A percentile compares a stretch with the other conserved stretches of the same genome.
Evolutionary conservation across 1,140 invertebrate species (phyloP).

Genomic region (Antheraea pernyi): DNA sequence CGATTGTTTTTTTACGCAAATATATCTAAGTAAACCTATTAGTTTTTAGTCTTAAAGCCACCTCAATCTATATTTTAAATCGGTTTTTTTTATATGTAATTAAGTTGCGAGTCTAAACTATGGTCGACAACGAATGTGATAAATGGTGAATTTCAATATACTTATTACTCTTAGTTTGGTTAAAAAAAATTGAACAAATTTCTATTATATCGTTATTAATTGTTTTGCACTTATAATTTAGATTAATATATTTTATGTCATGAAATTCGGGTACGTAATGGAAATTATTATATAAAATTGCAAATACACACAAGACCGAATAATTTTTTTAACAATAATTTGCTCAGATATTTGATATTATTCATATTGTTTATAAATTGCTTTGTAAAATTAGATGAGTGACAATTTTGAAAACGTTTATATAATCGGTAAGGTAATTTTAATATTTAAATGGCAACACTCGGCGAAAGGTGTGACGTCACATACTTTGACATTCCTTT

Average conservation of each 20-base stretch:
- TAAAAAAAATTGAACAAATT: not conserved
- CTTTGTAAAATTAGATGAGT: too few relatives aligned
- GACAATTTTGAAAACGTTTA: too few relatives aligned
- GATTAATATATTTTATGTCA: not conserved
- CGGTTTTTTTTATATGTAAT: not conserved
- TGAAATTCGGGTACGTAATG: too few relatives aligned
- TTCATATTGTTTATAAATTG: not conserved
- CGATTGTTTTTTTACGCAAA: not conserved
- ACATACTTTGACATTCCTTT: slow-evolving; percentile 19
- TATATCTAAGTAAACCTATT: not conserved
- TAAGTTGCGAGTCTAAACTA: not conserved
- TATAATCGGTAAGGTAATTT: not conserved
- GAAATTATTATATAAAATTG: not conserved
- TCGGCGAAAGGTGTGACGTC: not conserved
- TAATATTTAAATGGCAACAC: not conserved
- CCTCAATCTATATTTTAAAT: not conserved
- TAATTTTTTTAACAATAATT: too few relatives aligned
- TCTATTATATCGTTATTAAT: not conserved
- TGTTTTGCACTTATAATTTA: not conserved
- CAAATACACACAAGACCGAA: not conserved
- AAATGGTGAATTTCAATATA: slow-evolving; percentile 1
- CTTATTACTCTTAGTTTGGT: not conserved
- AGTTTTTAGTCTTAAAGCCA: not conserved
- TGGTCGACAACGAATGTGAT: slow-evolving; percentile 1
- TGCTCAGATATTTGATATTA: too few relatives aligned